phyloP scores from a whole-genome alignment of 2,797 vertebrate species.

The Vireo griseus region DNA sequence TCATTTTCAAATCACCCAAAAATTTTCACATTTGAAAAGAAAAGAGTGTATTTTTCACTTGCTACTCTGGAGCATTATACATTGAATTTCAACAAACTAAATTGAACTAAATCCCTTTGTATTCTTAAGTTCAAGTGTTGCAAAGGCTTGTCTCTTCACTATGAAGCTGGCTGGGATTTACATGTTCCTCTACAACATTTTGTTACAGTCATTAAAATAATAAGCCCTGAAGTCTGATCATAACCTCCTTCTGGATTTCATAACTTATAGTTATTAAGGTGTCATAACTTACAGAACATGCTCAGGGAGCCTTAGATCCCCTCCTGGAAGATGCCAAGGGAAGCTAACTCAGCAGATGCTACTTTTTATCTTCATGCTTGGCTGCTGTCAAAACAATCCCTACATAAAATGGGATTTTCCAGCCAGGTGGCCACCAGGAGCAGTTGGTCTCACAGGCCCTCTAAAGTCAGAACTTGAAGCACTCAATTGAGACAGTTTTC shows the following conservation, averaged over 20 bases:
- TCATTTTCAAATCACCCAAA: neutral
- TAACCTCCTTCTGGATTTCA: neutral
- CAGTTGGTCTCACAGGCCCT: neutral
- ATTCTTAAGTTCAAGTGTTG: neutral
- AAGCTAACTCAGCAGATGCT: conserved; percentile 16
- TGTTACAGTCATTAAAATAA: conserved; percentile 21
- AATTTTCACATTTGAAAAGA: neutral
- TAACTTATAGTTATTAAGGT: conserved; percentile 6
- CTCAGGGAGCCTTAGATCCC: neutral
- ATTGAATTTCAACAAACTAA: neutral
- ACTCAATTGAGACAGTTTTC: neutral
- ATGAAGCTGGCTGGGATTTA: neutral
- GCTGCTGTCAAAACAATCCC: conserved; percentile 39
- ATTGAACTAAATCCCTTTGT: neutral
- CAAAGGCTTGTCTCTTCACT: neutral
- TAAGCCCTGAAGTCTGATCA: neutral
- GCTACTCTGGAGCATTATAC: neutral
- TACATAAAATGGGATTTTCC: conserved; percentile 37
- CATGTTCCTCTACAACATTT: neutral
- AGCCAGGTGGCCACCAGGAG: neutral
- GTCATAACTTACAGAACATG: neutral
- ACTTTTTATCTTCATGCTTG: conserved; percentile 17
- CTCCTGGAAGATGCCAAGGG: neutral
- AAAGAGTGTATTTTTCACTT: neutral
- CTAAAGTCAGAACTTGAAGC: neutral